Evolutionary conservation across 2,888 invertebrate genomes (phyloP).

Genomic region (Lamellibrachia satsuma): DNA sequence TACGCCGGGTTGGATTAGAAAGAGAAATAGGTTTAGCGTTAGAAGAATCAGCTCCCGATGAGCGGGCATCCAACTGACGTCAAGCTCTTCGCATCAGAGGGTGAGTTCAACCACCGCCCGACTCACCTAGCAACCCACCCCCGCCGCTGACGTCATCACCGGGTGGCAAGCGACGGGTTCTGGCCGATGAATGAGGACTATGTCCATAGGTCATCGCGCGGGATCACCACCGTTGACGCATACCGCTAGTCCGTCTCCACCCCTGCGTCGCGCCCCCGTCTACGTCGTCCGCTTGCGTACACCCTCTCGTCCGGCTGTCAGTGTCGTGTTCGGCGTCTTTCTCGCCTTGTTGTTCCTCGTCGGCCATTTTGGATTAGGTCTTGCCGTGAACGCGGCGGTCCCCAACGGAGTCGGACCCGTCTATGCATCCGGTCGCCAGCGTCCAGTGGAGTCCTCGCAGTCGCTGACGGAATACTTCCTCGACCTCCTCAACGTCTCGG

Average conservation of each 20-base stretch:
- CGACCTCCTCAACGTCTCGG: not conserved
- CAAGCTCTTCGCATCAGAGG: not conserved
- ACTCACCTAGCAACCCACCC: not conserved
- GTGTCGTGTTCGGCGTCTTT: not conserved
- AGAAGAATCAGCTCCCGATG: not conserved
- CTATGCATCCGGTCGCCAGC: not conserved
- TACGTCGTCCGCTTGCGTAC: not conserved
- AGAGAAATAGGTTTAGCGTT: not conserved
- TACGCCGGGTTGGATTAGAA: not conserved
- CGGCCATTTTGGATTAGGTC: slow-evolving; percentile 12
- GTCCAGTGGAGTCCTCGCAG: not conserved
- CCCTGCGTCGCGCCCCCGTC: not conserved
- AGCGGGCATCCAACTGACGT: not conserved
- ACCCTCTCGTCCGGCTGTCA: not conserved
- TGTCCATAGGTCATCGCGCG: not conserved
- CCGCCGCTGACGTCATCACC: not conserved
- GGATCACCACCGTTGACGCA: not conserved
- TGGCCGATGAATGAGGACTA: slow-evolving; percentile 5
- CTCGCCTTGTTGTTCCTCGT: not conserved
- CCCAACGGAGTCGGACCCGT: not conserved
- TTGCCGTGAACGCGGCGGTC: not conserved
- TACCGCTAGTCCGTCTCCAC: not conserved
- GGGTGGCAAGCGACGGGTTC: not conserved
- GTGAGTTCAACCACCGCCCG: not conserved
- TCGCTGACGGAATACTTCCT: slow-evolving; percentile 7